A percentile compares a stretch with the other conserved stretches of the same genome.
Evolutionary conservation across 2,113 vertebrate genomes (phyloP).

Genomic region (Typhlomys cinereus): DNA sequence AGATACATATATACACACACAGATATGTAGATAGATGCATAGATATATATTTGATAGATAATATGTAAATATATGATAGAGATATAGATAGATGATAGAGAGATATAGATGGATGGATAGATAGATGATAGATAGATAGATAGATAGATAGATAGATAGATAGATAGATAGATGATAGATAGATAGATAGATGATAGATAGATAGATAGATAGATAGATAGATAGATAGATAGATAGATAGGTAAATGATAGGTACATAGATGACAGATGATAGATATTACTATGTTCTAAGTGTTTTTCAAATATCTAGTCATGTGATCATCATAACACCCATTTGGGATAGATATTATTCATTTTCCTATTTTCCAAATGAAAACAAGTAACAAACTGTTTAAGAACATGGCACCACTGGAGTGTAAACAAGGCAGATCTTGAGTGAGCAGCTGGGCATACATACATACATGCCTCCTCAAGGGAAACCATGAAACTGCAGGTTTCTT

Average conservation of each 20-base stretch:
- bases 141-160: neutral
- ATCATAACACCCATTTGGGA: neutral
- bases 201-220: neutral
- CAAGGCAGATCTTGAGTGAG: neutral
- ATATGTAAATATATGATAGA: no score
- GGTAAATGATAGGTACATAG: neutral
- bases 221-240: neutral
- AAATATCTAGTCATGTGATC: neutral
- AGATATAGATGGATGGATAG: neutral
- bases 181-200: neutral
- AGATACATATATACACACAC: neutral
- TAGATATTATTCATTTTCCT: neutral
- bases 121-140: neutral
- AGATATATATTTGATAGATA: neutral
- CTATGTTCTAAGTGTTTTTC: neutral
- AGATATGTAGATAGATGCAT: neutral
- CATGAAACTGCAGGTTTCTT: neutral
- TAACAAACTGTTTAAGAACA: neutral
- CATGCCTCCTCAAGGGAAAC: neutral
- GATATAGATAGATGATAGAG: neutral
- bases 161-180: neutral
- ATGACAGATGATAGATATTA: neutral
- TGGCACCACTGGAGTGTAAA: neutral
- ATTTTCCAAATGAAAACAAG: constrained; percentile 12
- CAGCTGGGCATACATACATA: neutral